phyloP scores from a whole-genome alignment of 2,113 vertebrate genomes.

The Periophthalmus modestus region DNA sequence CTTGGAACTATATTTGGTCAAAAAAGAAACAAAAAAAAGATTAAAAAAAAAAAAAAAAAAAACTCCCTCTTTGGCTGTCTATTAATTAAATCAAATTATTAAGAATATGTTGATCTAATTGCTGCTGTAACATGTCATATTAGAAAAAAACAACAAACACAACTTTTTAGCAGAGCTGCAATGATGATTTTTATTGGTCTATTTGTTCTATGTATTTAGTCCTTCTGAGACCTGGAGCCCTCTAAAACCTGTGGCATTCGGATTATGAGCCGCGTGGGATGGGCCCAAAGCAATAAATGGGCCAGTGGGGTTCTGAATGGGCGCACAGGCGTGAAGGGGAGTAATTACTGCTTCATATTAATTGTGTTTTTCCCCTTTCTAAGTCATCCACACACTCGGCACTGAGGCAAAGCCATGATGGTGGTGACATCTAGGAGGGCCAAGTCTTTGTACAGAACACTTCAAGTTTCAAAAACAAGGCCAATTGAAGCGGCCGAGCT shows the following conservation, averaged over 20 bases:
- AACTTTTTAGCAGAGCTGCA: neutral
- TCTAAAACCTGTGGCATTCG: slow-evolving; percentile 72
- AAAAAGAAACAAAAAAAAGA: no score
- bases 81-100: no score
- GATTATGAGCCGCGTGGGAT: slow-evolving; percentile 76
- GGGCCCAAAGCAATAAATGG: slow-evolving; percentile 75
- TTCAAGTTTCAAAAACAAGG: slow-evolving; percentile 98
- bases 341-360: slow-evolving; percentile 85
- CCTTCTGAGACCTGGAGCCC: slow-evolving; percentile 26
- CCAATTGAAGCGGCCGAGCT: slow-evolving; percentile 90
- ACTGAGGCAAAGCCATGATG: slow-evolving; percentile 73
- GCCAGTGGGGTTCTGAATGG: slow-evolving; percentile 77
- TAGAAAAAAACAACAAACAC: no score
- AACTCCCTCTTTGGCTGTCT: neutral
- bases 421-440: slow-evolving; percentile 89
- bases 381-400: slow-evolving; percentile 48
- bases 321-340: slow-evolving; percentile 78
- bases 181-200: neutral
- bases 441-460: slow-evolving; percentile 87
- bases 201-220: neutral
- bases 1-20: no score
- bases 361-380: slow-evolving; percentile 78
- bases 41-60: no score
- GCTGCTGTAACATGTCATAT: no score
- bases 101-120: neutral